Evolutionary conservation across 2,113 vertebrate species (phyloP).

Genomic region (Candoia aspera): DNA sequence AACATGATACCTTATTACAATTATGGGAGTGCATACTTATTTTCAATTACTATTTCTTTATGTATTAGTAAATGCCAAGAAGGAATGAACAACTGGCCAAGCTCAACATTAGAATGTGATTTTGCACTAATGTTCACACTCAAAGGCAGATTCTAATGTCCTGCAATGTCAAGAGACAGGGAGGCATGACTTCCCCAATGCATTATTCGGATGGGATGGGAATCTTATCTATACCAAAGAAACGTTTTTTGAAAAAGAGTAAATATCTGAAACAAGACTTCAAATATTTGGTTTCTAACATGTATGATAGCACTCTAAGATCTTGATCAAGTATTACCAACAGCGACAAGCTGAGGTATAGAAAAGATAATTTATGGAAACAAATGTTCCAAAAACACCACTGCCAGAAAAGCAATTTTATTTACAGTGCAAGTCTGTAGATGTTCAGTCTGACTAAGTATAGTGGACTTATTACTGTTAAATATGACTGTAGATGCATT

Average conservation of each 20-base stretch:
- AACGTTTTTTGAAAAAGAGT: slow-evolving; percentile 18
- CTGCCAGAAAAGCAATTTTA: background rate
- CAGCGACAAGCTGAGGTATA: background rate
- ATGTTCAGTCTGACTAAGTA: no score
- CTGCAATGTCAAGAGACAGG: background rate
- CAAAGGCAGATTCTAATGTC: background rate
- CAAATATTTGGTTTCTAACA: background rate
- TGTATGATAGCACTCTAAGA: background rate
- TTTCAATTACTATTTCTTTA: background rate
- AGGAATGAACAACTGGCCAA: background rate
- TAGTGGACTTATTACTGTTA: no score
- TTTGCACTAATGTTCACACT: background rate
- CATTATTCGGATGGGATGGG: background rate
- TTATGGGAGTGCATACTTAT: background rate
- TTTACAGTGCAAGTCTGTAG: background rate
- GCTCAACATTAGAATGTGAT: background rate
- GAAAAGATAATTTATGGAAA: background rate
- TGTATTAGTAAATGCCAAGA: background rate
- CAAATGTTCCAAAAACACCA: background rate
- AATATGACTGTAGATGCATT: no score
- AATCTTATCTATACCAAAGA: background rate
- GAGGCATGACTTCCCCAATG: background rate
- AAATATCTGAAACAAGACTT: background rate
- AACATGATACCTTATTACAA: background rate
- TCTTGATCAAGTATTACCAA: background rate